These are phyloP conservation scores for Rapana venosa DNA, from an alignment of 2,888 invertebrate species.

Conservation along the genomic window DNA sequence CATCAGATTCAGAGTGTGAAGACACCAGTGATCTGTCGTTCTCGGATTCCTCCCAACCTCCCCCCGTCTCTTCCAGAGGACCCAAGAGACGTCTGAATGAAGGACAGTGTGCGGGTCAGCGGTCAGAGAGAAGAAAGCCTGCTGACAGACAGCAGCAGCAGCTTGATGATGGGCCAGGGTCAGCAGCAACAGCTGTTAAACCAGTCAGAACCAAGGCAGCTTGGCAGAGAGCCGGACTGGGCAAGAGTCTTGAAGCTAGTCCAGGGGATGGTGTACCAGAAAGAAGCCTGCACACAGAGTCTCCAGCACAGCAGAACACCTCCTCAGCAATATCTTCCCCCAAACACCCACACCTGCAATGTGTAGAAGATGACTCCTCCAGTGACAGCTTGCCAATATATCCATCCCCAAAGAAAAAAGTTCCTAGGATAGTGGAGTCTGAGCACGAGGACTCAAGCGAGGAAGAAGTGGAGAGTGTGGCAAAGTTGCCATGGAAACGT, in stretches of 20 bases:
- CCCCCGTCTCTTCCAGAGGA: background rate
- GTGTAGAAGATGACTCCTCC: background rate
- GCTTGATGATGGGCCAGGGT: background rate
- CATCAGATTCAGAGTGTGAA: background rate
- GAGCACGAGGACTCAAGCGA: background rate
- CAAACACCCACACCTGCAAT: background rate
- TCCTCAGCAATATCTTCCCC: background rate
- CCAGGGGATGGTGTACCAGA: too few species aligned
- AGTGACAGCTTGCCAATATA: background rate
- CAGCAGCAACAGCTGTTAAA: background rate
- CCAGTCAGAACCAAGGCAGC: background rate
- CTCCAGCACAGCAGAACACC: background rate
- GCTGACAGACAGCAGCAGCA: background rate
- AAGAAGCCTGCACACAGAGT: background rate
- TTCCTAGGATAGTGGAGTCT: background rate
- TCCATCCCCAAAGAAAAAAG: background rate
- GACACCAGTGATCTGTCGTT: conserved; percentile 26
- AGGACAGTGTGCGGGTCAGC: background rate
- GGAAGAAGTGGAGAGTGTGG: background rate
- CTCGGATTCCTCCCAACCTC: background rate
- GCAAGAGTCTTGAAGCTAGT: too few species aligned
- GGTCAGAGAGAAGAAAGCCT: background rate
- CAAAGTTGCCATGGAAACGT: background rate
- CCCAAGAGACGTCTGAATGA: background rate
- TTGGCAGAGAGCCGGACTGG: background rate